Evolutionary conservation across 2,797 vertebrate genomes (phyloP), one percentile per base, ranked within the genome.

Genomic region (Eulemur rubriventer): DNA sequence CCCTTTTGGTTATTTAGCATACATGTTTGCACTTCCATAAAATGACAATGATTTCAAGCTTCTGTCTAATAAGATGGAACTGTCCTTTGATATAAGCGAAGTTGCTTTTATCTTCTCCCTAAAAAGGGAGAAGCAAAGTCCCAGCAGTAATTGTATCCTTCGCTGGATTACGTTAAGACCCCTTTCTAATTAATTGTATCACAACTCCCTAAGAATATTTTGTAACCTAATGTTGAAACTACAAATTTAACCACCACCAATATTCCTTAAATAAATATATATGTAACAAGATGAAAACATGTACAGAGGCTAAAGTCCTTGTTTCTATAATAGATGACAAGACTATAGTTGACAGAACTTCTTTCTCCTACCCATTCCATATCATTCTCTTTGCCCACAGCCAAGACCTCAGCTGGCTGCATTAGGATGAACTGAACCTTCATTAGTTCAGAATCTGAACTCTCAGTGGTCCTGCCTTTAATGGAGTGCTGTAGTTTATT

Each of bases 21-120:
- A 69, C 6, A 57, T n/a, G 75, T 88, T 26, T 92, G 26, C 24
- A 80, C 26, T 73, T 61, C 24, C 57, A 85, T 89, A 95, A 89
- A 92, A 81, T 72, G 35, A 82, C 4, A n/a, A 18, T n/a, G 55
- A 85, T 75, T 79, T 67, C 41, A 84, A 75, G 30, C 43, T 79
- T 84, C 38, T 13, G 70, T 26, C 63, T 78, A 65, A 48, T 84
- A 73, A 73, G 48, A 89, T 50, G 10, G 17, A 73, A 73, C 57
- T 92, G 85, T 81, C 11, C 57, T 89, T 80, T 75, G 10, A 85
- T 69, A 89, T 30, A 85, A 72, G 84, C 67, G 41, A 92, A 94
- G 41, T 41, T n/a, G 72, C 57, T 85, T 69, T 76, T 61, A 73
- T 33, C 35, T 50, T 72, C 8, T 48, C 33, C 52, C 69, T 70